Base-by-base conservation (phyloP, 2,888 invertebrate genomes). In the Steinernema hermaphroditum region DNA sequence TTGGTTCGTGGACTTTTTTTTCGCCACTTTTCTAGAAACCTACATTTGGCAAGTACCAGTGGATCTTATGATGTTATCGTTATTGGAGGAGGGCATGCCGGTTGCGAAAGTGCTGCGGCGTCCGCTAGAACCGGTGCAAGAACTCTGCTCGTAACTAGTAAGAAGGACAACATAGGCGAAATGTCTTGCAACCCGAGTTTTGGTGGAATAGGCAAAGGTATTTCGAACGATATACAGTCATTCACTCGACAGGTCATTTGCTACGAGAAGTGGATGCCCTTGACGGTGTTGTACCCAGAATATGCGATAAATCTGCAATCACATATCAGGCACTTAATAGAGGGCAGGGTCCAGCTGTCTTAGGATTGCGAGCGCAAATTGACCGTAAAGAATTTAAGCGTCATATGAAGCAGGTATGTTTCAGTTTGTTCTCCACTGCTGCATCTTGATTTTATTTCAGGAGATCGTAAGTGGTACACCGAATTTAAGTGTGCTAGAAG, bases 181-280 rank as follows among this genome's bases (percentile, higher is more conserved):
- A 94, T 94, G 94, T 93, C 93, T 16, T 79, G 94, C 85, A 94
- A 94, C 88, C 94, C 94, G 24, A 92, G 93, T 0, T 94, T 94
- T 88, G 94, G 94, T 14, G 37, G 50, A 37, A 44, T 71, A 34
- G 70, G 46, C n/a, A 43, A 44, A 62, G 71, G 70, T 54, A 12
- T 50, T 49, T 4, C 14, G 12, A 24, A 24, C 24, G n/a, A n/a
- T n/a, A n/a, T n/a, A n/a, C n/a, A n/a, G n/a, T n/a, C n/a, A n/a
- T n/a, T n/a, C n/a, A n/a, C n/a, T n/a, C n/a, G n/a, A n/a, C 68
- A 76, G 76, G 93, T 0, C 93, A 94, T 87, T 88, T 72, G 4
- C 54, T 78, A 0, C 69, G 91, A 80, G 94, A 94, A 89, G 89
- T 94, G 9, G 94, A 94, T 88, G 94, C 94, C 1, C 88, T 94